phyloP scores from a whole-genome alignment of 2,113 vertebrate genomes.

The Onychostruthus taczanowskii region DNA sequence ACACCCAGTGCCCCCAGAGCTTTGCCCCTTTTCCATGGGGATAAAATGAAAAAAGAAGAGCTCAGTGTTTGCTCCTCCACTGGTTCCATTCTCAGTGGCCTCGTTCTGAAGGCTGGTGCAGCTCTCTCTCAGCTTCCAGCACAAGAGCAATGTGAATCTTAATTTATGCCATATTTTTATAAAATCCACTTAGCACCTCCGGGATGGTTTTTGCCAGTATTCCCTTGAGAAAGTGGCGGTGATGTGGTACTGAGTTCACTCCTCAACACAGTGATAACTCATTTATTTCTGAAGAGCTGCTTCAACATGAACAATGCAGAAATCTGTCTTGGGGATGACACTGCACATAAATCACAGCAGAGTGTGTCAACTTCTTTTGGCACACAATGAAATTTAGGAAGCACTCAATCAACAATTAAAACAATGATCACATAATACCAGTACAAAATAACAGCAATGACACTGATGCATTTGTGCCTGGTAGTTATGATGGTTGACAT shows the following conservation, averaged over 20 bases:
- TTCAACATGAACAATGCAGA: background rate
- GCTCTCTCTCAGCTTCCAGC: background rate
- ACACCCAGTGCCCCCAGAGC: background rate
- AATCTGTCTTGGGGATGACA: slow-evolving; percentile 4
- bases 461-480: slow-evolving; percentile 13
- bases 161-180: slow-evolving; percentile 13
- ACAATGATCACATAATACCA: slow-evolving; percentile 12
- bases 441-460: slow-evolving; percentile 5
- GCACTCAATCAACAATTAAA: slow-evolving; percentile 32
- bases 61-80: background rate
- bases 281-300: slow-evolving; percentile 23
- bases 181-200: background rate
- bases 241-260: background rate
- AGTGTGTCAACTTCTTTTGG: background rate
- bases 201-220: background rate
- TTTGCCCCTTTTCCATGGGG: background rate
- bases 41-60: background rate
- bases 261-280: background rate
- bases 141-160: background rate
- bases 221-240: background rate
- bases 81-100: background rate
- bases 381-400: background rate
- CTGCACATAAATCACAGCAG: background rate
- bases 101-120: background rate
- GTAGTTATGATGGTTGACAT: background rate